These are phyloP conservation scores for Oscheius sp. DNA, from an alignment of 1,140 invertebrate genomes.

Conservation along the genomic window DNA sequence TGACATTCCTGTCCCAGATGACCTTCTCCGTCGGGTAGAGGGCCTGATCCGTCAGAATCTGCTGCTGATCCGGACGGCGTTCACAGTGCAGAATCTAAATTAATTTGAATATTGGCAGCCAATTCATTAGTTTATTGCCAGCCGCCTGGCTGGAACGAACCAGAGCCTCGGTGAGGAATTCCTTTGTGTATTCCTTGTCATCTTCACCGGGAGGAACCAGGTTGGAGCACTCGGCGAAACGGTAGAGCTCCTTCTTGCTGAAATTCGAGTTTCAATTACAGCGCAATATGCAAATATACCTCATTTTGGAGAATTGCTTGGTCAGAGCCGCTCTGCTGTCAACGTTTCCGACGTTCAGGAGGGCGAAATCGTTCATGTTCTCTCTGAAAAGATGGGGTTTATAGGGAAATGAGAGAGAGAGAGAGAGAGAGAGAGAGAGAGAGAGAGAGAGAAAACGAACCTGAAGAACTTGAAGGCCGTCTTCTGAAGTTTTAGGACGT, in stretches of 20 bases:
- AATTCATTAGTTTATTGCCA: neutral
- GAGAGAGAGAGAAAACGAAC: no score
- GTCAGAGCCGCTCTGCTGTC: slow-evolving; percentile 80
- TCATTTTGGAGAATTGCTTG: slow-evolving; percentile 79
- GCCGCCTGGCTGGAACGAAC: slow-evolving; percentile 65
- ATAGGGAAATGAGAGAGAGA: neutral
- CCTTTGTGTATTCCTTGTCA: slow-evolving; percentile 68
- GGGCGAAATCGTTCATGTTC: slow-evolving; percentile 72
- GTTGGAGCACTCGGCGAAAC: slow-evolving; percentile 78
- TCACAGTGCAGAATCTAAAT: slow-evolving; percentile 74
- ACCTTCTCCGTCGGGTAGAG: slow-evolving; percentile 96
- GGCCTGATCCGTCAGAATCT: slow-evolving; percentile 94
- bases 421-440: no score
- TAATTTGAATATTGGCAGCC: neutral
- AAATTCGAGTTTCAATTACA: slow-evolving; percentile 58
- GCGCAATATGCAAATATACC: slow-evolving; percentile 63
- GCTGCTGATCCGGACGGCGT: slow-evolving; percentile 81
- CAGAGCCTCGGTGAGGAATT: slow-evolving; percentile 80
- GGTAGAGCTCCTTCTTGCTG: slow-evolving; percentile 76
- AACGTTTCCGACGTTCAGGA: slow-evolving; percentile 88
- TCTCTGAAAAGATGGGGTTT: slow-evolving; percentile 66
- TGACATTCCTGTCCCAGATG: slow-evolving; percentile 98
- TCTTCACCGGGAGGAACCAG: slow-evolving; percentile 75
- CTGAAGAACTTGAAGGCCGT: slow-evolving; percentile 84
- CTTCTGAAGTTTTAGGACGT: slow-evolving; percentile 69